Evolutionary conservation across 1,140 invertebrate genomes (phyloP), one percentile per base, ranked within the genome.

Genomic region (Pseudomyrmex cubaensis): DNA sequence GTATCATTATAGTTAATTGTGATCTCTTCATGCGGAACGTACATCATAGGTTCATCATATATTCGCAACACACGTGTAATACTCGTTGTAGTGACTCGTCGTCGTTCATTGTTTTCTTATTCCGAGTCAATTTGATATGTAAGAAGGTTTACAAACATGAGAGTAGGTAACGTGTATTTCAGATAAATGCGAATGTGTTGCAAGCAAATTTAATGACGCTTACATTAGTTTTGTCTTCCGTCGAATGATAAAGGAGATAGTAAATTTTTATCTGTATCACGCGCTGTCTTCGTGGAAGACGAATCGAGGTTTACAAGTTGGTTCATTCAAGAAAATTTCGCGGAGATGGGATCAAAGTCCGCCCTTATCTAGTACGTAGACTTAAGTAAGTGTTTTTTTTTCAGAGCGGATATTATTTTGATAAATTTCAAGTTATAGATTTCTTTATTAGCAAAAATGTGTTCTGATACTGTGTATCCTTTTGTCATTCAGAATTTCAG

Each of bases 221-320:
- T 22, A n/a, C 3, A 35, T 35, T 35, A 56, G 2, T 48, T 44
- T 57, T 59, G 20, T 17, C 1, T 25, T 69, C 57, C 7, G 5
- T 25, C 15, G 17, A 15, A 2, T 44, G 25, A 5, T 10, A 57
- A 4, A 9, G 0, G 13, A 69, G 75, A 77, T 77, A 67, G 10
- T 17, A 57, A 57, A 61, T 10, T 69, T 69, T 67, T 78, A 69
- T 78, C 75, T 69, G 17, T 54, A 46, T 67, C 75, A 69, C 63
- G 75, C 15, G 35, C 12, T 1, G 20, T 57, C 10, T 7, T 20
- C 52, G 35, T 77, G 63, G 46, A 8, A 69, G 1, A 56, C 62
- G 9, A 67, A 44, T 67, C 10, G 8, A 44, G 0, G 13, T 46
- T 8, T 13, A 44, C 3, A 35, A 48, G n/a, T 77, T 25, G 25